Conservation (phyloP, 2,113 vertebrate genomes). For the Petromus typicus region DNA sequence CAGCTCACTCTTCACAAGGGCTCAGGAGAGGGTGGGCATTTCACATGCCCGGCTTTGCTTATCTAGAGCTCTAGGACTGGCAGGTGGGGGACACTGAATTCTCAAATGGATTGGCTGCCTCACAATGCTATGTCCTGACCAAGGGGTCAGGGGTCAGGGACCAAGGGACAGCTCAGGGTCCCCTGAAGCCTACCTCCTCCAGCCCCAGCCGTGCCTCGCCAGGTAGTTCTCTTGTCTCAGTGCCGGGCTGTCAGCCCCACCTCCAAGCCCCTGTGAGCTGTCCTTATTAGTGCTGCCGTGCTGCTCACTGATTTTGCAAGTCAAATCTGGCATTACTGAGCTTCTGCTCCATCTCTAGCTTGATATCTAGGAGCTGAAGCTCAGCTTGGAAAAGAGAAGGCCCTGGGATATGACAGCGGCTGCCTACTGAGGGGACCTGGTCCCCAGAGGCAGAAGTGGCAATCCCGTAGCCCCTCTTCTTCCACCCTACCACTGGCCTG, state of each 20-base stretch:
- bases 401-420: neutral
- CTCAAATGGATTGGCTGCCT: neutral
- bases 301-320: neutral
- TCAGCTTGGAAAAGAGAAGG: neutral
- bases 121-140: neutral
- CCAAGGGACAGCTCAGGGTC: neutral
- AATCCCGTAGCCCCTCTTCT: neutral
- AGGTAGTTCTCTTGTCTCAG: neutral
- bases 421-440: neutral
- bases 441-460: neutral
- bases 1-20: neutral
- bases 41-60: neutral
- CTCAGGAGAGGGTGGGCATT: neutral
- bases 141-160: neutral
- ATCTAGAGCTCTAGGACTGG: neutral
- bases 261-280: rapidly evolving
- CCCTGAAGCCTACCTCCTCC: neutral
- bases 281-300: neutral
- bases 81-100: too few species aligned
- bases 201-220: rapidly evolving
- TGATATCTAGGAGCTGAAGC: neutral
- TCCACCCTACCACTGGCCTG: neutral
- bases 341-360: neutral
- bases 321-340: neutral
- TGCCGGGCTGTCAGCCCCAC: neutral